These are phyloP conservation scores for Salarias fasciatus DNA, from an alignment of 2,797 vertebrate species.

Conservation along the genomic window DNA sequence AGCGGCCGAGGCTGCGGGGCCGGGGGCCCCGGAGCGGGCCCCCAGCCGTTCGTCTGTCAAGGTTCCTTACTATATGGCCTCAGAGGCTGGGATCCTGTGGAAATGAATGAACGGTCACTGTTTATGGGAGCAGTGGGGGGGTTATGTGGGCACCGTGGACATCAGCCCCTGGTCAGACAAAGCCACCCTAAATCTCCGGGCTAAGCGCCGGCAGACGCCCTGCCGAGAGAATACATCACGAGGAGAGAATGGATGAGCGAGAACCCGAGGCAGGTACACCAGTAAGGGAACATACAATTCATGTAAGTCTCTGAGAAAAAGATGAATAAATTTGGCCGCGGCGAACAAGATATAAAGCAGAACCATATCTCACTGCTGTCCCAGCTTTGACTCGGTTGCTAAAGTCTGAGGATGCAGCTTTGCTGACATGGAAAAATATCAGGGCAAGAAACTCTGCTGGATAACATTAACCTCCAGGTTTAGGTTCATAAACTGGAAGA, in stretches of 20 bases:
- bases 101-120: constrained; percentile 46
- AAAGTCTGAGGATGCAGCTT: neutral
- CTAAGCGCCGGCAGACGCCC: constrained; percentile 31
- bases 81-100: constrained; percentile 20
- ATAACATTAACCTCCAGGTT: neutral
- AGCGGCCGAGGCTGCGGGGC: constrained; percentile 59
- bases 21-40: constrained; percentile 13
- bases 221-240: constrained; percentile 21
- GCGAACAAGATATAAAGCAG: neutral
- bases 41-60: constrained; percentile 39
- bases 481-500: too few species aligned
- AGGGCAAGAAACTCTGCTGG: neutral
- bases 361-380: too few species aligned
- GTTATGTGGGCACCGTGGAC: constrained; percentile 19
- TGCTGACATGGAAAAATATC: neutral
- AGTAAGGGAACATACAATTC: constrained; percentile 18
- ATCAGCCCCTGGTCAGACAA: constrained; percentile 24
- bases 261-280: constrained; percentile 13
- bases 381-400: neutral
- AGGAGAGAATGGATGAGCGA: constrained; percentile 22
- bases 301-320: neutral
- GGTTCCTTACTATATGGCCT: constrained; percentile 22
- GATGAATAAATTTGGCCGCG: neutral
- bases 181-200: constrained; percentile 44
- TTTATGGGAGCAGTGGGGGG: constrained; percentile 38